Conservation (phyloP, 1,140 invertebrate species). For the Drosophila lini region DNA sequence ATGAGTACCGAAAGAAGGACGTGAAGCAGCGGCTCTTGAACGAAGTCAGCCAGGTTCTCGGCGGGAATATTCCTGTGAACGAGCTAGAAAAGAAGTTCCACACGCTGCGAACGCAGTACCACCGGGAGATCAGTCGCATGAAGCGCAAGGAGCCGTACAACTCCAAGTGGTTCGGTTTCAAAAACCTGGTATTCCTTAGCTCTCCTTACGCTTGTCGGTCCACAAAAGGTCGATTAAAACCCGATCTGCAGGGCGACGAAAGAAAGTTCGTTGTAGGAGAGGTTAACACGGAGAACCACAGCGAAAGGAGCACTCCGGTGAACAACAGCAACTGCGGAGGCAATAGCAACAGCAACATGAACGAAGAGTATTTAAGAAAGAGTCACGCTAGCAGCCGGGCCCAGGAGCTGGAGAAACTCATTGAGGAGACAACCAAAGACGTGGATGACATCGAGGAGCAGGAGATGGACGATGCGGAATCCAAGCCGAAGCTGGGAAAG, state of each 20-base stretch:
- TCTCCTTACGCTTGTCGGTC: constrained; percentile 78
- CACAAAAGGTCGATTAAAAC: constrained; percentile 69
- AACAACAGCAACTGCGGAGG: constrained; percentile 9
- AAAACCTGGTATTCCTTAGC: constrained; percentile 78
- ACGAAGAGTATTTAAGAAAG: constrained; percentile 72
- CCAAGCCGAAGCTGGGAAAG: constrained; percentile 68
- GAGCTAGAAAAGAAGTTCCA: constrained; percentile 83
- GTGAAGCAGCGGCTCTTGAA: constrained; percentile 74
- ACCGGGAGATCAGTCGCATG: constrained; percentile 83
- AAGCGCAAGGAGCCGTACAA: constrained; percentile 82
- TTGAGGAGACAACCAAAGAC: constrained; percentile 84
- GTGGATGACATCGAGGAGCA: constrained; percentile 77
- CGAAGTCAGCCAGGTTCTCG: constrained; percentile 70
- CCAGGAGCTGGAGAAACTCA: constrained; percentile 76
- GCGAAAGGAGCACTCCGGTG: constrained; percentile 30
- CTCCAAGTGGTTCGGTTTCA: constrained; percentile 84
- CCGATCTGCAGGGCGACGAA: constrained; percentile 66
- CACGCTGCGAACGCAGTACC: constrained; percentile 80
- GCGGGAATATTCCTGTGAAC: constrained; percentile 73
- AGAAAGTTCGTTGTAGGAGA: constrained; percentile 71
- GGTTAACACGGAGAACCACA: constrained; percentile 39
- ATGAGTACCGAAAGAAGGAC: constrained; percentile 83
- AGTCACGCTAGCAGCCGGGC: constrained; percentile 61
- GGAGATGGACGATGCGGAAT: constrained; percentile 60
- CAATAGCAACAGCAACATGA: constrained; percentile 48